Percentiles rank a stretch among this genome's conserved stretches.
Evolutionary conservation across 2,113 vertebrate genomes (phyloP).

Genomic region (Marmota monax): DNA sequence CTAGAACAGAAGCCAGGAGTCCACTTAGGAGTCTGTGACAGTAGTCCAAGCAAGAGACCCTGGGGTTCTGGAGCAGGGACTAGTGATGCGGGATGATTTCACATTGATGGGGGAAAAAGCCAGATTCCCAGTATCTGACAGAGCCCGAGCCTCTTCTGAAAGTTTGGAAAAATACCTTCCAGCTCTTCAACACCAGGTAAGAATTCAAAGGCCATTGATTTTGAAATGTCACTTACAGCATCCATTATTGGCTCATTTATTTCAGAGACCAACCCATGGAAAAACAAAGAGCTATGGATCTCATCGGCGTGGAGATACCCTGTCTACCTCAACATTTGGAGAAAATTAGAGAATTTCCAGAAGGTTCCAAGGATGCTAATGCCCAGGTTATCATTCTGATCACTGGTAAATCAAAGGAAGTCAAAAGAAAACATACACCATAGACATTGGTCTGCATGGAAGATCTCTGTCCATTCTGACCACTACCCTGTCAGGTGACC

Average conservation of each 20-base stretch:
- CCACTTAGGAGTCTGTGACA: background rate
- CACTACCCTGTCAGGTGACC: background rate
- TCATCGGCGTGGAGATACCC: background rate
- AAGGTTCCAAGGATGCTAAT: background rate
- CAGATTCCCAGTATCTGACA: background rate
- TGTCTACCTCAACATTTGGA: background rate
- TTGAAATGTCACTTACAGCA: background rate
- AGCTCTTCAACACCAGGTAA: background rate
- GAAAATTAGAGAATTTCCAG: background rate
- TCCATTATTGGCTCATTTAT: background rate
- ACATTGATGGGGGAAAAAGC: background rate
- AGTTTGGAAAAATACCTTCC: background rate
- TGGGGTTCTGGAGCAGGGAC: background rate
- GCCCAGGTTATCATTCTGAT: background rate
- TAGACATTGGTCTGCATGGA: background rate
- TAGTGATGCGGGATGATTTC: background rate
- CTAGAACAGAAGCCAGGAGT: background rate
- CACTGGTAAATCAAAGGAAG: background rate
- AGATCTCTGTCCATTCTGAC: background rate
- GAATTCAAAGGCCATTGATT: background rate
- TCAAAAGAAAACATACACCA: background rate
- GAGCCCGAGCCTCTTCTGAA: background rate
- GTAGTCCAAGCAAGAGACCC: rapidly evolving
- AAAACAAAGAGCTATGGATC: background rate
- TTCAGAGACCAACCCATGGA: background rate